Percentiles rank a stretch among this genome's conserved stretches.
phyloP scores from a whole-genome alignment of 2,888 invertebrate species.

The Autographa gamma region DNA sequence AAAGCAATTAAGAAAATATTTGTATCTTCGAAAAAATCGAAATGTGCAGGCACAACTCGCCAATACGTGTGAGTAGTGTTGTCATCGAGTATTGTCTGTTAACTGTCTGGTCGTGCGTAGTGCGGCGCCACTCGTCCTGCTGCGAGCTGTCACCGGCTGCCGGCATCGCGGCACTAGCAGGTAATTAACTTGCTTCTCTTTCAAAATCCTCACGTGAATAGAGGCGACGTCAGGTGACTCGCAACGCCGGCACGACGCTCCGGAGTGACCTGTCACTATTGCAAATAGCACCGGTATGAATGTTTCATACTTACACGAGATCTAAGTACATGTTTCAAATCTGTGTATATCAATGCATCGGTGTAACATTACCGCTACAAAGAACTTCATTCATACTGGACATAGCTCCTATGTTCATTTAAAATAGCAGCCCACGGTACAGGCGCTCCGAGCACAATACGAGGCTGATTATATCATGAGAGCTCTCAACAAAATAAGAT shows the following conservation, averaged over 20 bases:
- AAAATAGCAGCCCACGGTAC: too few species aligned
- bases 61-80: too few species aligned
- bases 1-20: too few species aligned
- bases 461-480: neutral
- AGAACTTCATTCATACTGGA: neutral
- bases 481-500: neutral
- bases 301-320: neutral
- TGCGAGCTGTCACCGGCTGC: slow-evolving; percentile 12
- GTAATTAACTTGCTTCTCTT: slow-evolving; percentile 21
- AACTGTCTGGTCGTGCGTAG: too few species aligned
- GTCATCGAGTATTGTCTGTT: too few species aligned
- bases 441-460: neutral
- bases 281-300: neutral
- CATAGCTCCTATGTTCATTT: too few species aligned
- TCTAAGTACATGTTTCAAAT: neutral
- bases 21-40: too few species aligned
- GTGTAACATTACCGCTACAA: neutral
- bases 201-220: neutral
- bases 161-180: slow-evolving; percentile 6
- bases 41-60: too few species aligned
- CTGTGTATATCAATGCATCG: neutral
- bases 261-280: slow-evolving; percentile 6
- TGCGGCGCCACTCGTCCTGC: neutral
- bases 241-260: neutral
- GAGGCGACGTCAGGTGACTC: neutral